Percentiles rank a stretch among this genome's conserved stretches.
phyloP scores from a whole-genome alignment of 2,888 invertebrate species.

The Apomyelois bistriatella region DNA sequence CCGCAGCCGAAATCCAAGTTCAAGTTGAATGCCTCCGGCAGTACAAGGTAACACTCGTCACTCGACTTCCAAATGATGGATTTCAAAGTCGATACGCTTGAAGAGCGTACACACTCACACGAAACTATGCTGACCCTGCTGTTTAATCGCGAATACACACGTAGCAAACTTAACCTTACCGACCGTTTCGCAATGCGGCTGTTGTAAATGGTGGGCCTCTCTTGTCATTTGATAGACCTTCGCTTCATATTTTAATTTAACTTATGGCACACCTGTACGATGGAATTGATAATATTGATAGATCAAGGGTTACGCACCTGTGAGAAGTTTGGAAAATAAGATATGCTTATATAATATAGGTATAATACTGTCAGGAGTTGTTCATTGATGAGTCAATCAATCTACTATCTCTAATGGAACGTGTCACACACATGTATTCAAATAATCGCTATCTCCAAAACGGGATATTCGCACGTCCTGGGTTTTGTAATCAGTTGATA shows the following conservation, averaged over 20 bases:
- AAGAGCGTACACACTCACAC: constrained; percentile 2
- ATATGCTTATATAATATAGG: not conserved
- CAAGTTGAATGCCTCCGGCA: constrained; percentile 4
- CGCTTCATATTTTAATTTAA: not conserved
- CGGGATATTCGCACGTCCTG: constrained; percentile 4
- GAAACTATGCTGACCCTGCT: constrained; percentile 9
- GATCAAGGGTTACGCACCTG: not conserved
- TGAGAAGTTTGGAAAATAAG: not conserved
- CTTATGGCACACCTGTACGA: not conserved
- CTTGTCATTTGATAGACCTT: constrained; percentile 1
- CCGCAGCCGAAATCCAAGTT: constrained; percentile 4
- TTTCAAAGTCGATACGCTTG: constrained; percentile 11
- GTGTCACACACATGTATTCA: not conserved
- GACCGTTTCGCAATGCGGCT: constrained; percentile 5
- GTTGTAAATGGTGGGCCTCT: constrained; percentile 7
- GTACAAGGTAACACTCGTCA: constrained; percentile 6
- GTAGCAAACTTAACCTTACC: constrained; percentile 9
- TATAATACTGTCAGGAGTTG: not conserved
- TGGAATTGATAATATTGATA: not conserved
- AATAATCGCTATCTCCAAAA: not conserved
- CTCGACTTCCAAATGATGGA: constrained; percentile 6
- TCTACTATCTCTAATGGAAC: not conserved
- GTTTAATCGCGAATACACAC: constrained; percentile 11
- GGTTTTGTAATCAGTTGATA: not conserved
- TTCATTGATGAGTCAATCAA: not conserved